Evolutionary conservation across 2,797 vertebrate species (phyloP).

Genomic region (Champsocephalus gunnari): DNA sequence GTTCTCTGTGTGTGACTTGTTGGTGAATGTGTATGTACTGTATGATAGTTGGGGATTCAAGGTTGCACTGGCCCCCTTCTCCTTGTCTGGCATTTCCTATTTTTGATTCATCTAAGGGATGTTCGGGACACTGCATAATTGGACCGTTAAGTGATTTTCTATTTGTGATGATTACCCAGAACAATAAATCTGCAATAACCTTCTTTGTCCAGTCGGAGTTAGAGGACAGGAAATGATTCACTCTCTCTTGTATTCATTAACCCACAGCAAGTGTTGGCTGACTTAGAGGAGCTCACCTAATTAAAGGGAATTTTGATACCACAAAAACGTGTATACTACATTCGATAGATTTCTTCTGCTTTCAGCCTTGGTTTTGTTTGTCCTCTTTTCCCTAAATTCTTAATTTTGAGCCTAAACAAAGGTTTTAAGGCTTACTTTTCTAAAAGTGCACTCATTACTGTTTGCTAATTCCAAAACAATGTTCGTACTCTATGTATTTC

Average conservation of each 20-base stretch:
- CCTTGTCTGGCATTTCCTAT: constrained; percentile 70
- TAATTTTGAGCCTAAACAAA: background rate
- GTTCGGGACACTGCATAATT: constrained; percentile 68
- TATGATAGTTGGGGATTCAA: constrained; percentile 66
- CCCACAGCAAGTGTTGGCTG: constrained; percentile 50
- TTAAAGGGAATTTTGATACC: constrained; percentile 40
- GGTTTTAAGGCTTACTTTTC: background rate
- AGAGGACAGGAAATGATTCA: constrained; percentile 56
- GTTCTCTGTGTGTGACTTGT: constrained; percentile 38
- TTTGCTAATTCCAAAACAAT: constrained; percentile 23
- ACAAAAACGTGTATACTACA: background rate
- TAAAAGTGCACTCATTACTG: background rate
- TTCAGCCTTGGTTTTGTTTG: background rate
- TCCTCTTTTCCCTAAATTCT: background rate
- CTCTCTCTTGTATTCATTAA: constrained; percentile 62
- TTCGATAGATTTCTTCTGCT: background rate
- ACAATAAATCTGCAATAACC: constrained; percentile 78
- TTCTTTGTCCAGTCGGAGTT: constrained; percentile 62
- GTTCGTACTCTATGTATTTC: background rate
- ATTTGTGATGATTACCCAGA: constrained; percentile 77
- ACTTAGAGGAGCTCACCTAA: constrained; percentile 38
- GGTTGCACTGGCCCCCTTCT: constrained; percentile 71
- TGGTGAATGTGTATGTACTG: constrained; percentile 33
- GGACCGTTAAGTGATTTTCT: constrained; percentile 80
- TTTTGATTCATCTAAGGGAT: constrained; percentile 75